phyloP scores from a whole-genome alignment of 2,113 vertebrate genomes.

The Danio rerio region DNA sequence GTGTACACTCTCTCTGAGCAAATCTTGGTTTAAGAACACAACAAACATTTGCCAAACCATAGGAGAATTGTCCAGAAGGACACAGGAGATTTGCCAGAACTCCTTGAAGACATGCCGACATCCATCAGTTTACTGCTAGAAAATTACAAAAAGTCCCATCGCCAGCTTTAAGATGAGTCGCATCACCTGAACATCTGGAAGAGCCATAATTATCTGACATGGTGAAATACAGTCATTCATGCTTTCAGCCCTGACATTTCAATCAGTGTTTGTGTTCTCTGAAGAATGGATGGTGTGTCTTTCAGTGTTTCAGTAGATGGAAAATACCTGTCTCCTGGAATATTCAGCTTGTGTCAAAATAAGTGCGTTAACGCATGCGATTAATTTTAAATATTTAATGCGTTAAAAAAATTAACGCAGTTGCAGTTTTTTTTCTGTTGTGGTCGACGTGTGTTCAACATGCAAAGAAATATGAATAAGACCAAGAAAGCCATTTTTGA shows the following conservation, averaged over 20 bases:
- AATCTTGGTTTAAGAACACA: slow-evolving; percentile 37
- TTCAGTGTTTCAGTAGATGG: not conserved
- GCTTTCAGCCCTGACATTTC: slow-evolving; percentile 39
- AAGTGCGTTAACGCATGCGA: no score
- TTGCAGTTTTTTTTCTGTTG: no score
- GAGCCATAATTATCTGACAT: slow-evolving; percentile 28
- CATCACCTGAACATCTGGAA: slow-evolving; percentile 8
- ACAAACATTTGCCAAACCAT: slow-evolving; percentile 19
- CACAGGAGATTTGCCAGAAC: slow-evolving; percentile 22
- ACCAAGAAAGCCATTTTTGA: no score
- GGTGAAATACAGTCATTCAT: slow-evolving; percentile 6
- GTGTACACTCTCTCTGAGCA: not conserved
- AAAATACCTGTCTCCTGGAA: not conserved
- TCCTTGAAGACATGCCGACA: not conserved
- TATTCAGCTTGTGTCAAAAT: no score
- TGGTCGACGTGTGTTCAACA: no score
- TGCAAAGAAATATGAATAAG: no score
- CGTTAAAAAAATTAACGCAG: no score
- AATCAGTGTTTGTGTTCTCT: slow-evolving; percentile 36
- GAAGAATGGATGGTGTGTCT: slow-evolving; percentile 31
- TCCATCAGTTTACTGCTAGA: not conserved
- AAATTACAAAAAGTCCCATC: not conserved
- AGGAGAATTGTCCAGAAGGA: not conserved
- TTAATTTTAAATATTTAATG: no score
- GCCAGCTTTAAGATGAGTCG: not conserved